Evolutionary conservation across 2,888 invertebrate genomes (phyloP), one percentile per base, ranked within the genome.

Genomic region (Cotesia congregata): DNA sequence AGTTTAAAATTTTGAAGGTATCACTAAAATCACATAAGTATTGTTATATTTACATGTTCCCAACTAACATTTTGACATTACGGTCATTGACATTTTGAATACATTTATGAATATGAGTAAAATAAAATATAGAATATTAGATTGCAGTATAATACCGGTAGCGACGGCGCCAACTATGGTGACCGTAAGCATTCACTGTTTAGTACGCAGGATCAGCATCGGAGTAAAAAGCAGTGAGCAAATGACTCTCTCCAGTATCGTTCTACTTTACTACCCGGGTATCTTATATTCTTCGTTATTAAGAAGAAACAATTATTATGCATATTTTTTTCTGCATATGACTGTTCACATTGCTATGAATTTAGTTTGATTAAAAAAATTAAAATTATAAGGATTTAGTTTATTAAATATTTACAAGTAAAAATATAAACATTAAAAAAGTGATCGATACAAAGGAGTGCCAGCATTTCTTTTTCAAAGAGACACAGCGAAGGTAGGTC

Each of bases 121-220:
- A 50, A 50, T 50, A 41, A 64, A 67, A 64, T 41, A 76, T 40
- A 39, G 65, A 75, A 65, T 72, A 74, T 40, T 75, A 70, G 67
- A 77, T 74, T 68, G 77, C 72, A 69, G 74, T 61, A 38, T 64
- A 65, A 70, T 75, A 65, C 60, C 72, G 65, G 74, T 70, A 67
- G 74, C 70, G 76, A 74, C 80, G 81, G 82, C 80, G 80, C 79
- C 76, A 80, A 77, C 77, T 82, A 82, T 80, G 81, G 78, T 74
- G 75, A 77, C 75, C 65, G 78, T 80, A 82, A 83, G 82, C 85
- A 85, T 83, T 83, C 83, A 83, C 80, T 83, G 85, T 85, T 87
- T 84, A 87, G 83, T 87, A 86, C 88, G 86, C 86, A 86, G 88
- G 86, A 86, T 86, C 86, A 79, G 81, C 82, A 81, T 80, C 80